phyloP scores from a whole-genome alignment of 2,113 vertebrate species.

The Alethe diademata region DNA sequence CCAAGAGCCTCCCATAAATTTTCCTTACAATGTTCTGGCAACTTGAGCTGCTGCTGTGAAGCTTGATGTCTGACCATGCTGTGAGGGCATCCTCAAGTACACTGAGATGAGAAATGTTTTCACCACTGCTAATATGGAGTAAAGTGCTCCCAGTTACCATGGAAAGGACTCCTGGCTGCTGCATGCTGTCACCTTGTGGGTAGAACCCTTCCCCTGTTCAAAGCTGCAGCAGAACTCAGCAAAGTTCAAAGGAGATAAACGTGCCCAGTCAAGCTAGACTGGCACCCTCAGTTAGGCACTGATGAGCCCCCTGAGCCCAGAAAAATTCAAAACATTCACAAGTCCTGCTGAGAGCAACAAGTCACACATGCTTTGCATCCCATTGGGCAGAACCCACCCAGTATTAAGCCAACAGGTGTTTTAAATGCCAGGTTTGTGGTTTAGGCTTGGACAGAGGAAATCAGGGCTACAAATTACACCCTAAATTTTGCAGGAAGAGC shows the following conservation, averaged over 20 bases:
- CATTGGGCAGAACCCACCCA: not conserved
- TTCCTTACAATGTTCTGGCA: not conserved
- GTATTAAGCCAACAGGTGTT: not conserved
- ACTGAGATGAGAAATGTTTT: not conserved
- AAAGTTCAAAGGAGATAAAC: not conserved
- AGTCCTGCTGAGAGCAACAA: not conserved
- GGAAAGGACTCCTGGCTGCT: not conserved
- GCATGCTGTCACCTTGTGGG: not conserved
- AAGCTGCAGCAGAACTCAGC: not conserved
- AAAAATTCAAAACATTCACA: not conserved
- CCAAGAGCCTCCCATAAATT: not conserved
- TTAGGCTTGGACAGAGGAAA: not conserved
- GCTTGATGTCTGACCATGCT: rapidly evolving
- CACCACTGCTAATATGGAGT: not conserved
- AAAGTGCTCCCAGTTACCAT: not conserved
- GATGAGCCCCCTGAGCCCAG: not conserved
- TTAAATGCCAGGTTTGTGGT: not conserved
- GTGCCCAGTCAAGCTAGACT: not conserved
- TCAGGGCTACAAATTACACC: not conserved
- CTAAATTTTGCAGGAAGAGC: not conserved
- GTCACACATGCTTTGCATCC: not conserved
- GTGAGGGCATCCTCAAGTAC: not conserved
- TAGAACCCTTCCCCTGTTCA: not conserved
- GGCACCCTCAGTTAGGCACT: not conserved
- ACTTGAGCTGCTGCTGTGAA: not conserved